These are phyloP conservation scores for Amphibalanus amphitrite DNA, from an alignment of 1,140 invertebrate genomes.

Conservation along the genomic window DNA sequence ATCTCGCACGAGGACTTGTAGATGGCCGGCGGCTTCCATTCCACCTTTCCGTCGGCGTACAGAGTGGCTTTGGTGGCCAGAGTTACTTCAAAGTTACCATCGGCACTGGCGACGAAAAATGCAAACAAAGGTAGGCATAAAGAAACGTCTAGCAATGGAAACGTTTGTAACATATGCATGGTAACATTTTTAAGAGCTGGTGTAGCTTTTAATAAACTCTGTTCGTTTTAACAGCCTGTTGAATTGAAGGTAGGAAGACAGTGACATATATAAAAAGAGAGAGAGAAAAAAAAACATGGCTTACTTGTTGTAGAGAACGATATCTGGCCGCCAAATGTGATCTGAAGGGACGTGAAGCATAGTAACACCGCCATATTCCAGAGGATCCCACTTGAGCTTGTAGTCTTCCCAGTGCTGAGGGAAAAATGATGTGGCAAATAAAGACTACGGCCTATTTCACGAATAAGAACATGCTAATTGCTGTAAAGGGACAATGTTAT, in stretches of 20 bases:
- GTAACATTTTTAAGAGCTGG: no score
- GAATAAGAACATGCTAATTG: no score
- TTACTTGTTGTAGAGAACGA: conserved; percentile 92
- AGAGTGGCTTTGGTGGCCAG: conserved; percentile 88
- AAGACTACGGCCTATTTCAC: no score
- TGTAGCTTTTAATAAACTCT: no score
- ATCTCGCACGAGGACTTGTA: conserved; percentile 63
- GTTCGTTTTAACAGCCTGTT: no score
- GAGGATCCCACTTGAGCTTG: conserved; percentile 86
- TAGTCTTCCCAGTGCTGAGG: conserved; percentile 89
- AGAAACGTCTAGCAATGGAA: no score
- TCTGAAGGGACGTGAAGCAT: conserved; percentile 89
- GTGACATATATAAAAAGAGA: no score
- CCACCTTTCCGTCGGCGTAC: conserved; percentile 75
- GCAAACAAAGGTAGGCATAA: not conserved
- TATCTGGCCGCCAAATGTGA: conserved; percentile 90
- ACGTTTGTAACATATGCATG: no score
- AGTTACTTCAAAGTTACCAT: conserved; percentile 94
- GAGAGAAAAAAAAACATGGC: no score
- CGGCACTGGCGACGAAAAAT: conserved; percentile 46
- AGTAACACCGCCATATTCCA: conserved; percentile 83
- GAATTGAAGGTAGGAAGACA: no score
- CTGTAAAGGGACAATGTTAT: no score
- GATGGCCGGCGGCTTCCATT: conserved; percentile 89
- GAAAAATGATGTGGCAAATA: no score